These are phyloP conservation scores for Leptopilina boulardi DNA, from an alignment of 1,140 invertebrate species.

Conservation along the genomic window DNA sequence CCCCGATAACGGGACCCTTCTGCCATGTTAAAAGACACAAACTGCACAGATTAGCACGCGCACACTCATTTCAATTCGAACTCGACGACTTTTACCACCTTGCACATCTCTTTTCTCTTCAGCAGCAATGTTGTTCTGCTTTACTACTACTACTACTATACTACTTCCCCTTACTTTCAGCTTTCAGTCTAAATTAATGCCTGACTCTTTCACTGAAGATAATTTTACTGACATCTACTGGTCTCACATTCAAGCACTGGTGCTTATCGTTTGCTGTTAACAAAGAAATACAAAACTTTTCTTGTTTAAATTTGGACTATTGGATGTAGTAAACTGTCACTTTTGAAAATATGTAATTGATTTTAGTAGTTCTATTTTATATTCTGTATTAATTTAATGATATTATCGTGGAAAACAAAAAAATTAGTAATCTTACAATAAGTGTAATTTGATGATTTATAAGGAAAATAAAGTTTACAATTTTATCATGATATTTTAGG, in stretches of 20 bases:
- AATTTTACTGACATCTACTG: neutral
- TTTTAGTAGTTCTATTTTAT: too few relatives aligned
- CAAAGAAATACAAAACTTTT: neutral
- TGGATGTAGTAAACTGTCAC: too few relatives aligned
- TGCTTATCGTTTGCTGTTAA: neutral
- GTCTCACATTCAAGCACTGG: neutral
- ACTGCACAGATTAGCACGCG: slow-evolving; percentile 24
- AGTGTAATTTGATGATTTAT: too few relatives aligned
- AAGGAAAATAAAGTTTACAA: too few relatives aligned
- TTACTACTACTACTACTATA: neutral
- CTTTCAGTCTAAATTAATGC: neutral
- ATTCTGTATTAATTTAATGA: too few relatives aligned
- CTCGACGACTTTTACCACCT: slow-evolving; percentile 23
- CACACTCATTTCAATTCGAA: slow-evolving; percentile 34
- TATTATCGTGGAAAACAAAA: too few relatives aligned
- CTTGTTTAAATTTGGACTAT: neutral
- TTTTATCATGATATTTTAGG: too few relatives aligned
- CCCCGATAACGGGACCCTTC: slow-evolving; percentile 31
- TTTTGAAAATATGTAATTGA: too few relatives aligned
- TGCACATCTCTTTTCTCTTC: neutral
- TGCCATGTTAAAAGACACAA: slow-evolving; percentile 33
- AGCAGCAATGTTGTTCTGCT: neutral
- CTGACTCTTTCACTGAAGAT: neutral
- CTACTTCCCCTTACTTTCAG: too few relatives aligned
- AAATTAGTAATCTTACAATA: too few relatives aligned